Base-by-base conservation (phyloP, 2,113 vertebrate genomes). In the Psammodynastes pulverulentus region DNA sequence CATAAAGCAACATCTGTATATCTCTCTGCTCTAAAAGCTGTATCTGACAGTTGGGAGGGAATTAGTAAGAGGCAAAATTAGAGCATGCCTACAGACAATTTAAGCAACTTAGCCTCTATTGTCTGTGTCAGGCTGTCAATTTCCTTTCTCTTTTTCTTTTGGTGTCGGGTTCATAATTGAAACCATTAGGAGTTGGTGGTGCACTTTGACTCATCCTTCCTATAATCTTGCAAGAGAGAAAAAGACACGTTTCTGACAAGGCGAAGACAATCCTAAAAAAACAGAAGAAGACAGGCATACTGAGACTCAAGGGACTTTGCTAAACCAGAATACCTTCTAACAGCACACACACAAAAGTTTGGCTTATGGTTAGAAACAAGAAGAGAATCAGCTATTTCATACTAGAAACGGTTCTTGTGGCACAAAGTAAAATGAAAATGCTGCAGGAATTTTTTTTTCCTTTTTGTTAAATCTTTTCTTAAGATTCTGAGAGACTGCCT, bases 31-130 rank as follows among this genome's bases (percentile, higher is more conserved):
- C 17, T 39, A 39, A 79, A 21, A 79, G 67, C n/a, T 79, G 34
- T 79, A 79, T 39, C 34, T 79, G 34, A 79, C 17, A 39, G 17
- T 94, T 95, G 93, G 94, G 90, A 96, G 95, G 92, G 95, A 97
- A 97, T 97, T 97, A 97, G 96, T 96, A 96, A 97, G 95, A 93
- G 97, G 90, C 84, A 95, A 95, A 96, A 97, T 96, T 96, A 95
- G 93, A 94, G 95, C 93, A 96, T 92, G 95, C n/a, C 84, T 96
- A 92, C 95, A 96, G 96, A 96, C 95, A 93, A 96, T 96, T 96
- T 96, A 94, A 96, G 93, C 92, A 96, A 95, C 91, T 95, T 96
- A 21, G 62, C 95, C 84, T 79, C 54, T 46, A 93, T 92, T 96
- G 91, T 95, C 93, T 94, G 45, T 95, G 92, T 90, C 95, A 91